Conservation (phyloP, 2,888 invertebrate species). For the Drosophila histrio region DNA sequence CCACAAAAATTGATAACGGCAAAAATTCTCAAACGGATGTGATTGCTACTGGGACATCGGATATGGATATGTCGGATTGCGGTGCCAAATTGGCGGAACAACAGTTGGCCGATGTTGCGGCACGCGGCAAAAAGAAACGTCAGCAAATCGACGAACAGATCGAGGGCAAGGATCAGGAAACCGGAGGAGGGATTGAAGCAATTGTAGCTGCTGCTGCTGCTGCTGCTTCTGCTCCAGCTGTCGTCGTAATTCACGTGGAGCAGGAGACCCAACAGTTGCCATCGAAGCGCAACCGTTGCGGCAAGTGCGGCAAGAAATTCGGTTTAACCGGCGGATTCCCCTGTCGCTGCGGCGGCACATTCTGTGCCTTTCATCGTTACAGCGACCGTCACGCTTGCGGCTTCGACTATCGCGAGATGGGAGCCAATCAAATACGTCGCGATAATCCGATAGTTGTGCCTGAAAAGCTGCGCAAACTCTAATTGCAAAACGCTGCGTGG, state of each 20-base stretch:
- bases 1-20: slow-evolving; percentile 15
- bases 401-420: slow-evolving; percentile 65
- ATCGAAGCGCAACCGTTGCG: slow-evolving; percentile 53
- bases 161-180: slow-evolving; percentile 2
- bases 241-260: background rate
- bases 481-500: background rate
- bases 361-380: slow-evolving; percentile 58
- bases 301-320: slow-evolving; percentile 65
- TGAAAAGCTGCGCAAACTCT: slow-evolving; percentile 54
- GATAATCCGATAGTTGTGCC: slow-evolving; percentile 56
- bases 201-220: background rate
- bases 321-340: slow-evolving; percentile 59
- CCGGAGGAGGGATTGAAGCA: background rate
- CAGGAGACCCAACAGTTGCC: slow-evolving; percentile 5
- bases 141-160: slow-evolving; percentile 1
- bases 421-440: slow-evolving; percentile 63
- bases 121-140: background rate
- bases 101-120: background rate
- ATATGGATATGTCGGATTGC: background rate
- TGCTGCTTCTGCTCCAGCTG: background rate
- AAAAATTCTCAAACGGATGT: background rate
- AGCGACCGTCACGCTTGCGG: slow-evolving; percentile 68
- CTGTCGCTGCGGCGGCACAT: slow-evolving; percentile 63
- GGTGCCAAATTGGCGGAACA: background rate
- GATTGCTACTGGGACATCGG: background rate